Evolutionary conservation across 2,797 vertebrate species (phyloP).

Genomic region (Monodelphis domestica): DNA sequence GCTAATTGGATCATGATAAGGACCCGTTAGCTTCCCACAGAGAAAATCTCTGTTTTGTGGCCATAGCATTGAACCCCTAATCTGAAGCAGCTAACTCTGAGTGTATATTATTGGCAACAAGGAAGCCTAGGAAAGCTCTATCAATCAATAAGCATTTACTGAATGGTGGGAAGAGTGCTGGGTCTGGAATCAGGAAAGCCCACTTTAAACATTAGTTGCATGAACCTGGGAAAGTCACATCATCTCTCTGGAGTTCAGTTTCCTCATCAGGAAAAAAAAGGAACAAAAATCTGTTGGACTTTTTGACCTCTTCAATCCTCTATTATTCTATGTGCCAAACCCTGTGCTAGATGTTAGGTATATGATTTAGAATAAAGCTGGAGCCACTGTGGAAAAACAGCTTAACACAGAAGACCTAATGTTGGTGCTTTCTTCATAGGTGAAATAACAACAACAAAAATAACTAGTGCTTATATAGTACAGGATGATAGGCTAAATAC

Average conservation of each 20-base stretch:
- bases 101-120: background rate
- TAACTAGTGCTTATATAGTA: background rate
- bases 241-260: background rate
- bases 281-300: background rate
- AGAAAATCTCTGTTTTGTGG: constrained; percentile 22
- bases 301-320: background rate
- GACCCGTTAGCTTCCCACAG: background rate
- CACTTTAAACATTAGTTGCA: background rate
- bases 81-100: background rate
- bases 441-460: background rate
- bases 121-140: background rate
- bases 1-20: constrained; percentile 42
- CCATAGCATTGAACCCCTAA: background rate
- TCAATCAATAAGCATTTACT: background rate
- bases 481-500: background rate
- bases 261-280: background rate
- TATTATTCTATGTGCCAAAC: background rate
- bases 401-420: background rate
- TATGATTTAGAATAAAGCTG: background rate
- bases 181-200: background rate
- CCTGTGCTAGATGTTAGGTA: background rate
- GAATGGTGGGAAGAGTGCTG: background rate
- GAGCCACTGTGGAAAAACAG: background rate
- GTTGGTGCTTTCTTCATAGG: background rate
- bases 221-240: background rate